Base-by-base conservation (phyloP, 2,113 vertebrate genomes). In the Lophochroa leadbeateri region DNA sequence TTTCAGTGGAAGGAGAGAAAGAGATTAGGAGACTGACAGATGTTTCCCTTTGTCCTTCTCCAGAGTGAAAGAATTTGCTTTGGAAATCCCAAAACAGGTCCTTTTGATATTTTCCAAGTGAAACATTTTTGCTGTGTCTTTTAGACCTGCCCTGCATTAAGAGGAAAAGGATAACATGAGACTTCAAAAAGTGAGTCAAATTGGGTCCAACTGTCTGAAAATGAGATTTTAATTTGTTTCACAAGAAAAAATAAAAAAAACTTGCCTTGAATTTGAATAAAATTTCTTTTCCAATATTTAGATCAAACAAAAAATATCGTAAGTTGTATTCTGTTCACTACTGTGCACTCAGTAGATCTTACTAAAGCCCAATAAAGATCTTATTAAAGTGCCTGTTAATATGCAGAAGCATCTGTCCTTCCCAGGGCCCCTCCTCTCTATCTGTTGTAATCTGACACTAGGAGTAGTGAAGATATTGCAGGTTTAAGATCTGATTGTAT, bases 31-130 rank as follows among this genome's bases (percentile, higher is more conserved):
- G 61, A 60, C 60, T 82, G 83, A 92, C 47, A 88, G 86, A 84
- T 86, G 61, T 89, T 92, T 92, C 39, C 61, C 76, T 88, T 84
- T 44, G 69, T 78, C 92, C 33, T 96, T 93, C 61, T 92, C 57
- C 55, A 75, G 29, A 35, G 41, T 55, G 60, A 69, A 70, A 13
- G 10, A 49, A 43, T 86, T 94, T 94, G n/a, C 79, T 94, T 77
- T 8, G 3, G 92, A 93, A 91, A 68, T 91, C 82, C 39, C 9
- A 1, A 44, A 96, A 64, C 39, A 46, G 46, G 86, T 94, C 64
- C 27, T 88, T 92, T 67, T 86, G 64, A 24, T 74, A 58, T 81
- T 86, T 94, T 94, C 95, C 55, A 55, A 81, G 60, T 79, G 13
- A 88, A 91, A 86, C 16, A 60, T 71, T 94, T 86, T 80, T 92